These are phyloP conservation scores for Heterohyrax brucei DNA, from an alignment of 2,797 vertebrate species.

Conservation along the genomic window DNA sequence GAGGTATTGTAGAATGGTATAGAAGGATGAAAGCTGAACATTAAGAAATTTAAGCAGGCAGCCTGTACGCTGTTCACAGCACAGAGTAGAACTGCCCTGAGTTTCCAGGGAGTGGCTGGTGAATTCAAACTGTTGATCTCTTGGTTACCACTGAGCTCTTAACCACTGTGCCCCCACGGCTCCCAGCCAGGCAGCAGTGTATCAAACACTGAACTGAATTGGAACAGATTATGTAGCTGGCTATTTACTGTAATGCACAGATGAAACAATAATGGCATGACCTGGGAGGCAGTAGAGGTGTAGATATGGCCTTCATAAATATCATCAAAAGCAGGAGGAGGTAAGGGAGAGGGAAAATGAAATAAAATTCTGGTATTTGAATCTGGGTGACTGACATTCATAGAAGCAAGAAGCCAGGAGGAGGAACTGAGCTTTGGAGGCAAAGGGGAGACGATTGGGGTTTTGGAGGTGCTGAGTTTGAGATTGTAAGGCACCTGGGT, in stretches of 20 bases:
- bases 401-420: not conserved
- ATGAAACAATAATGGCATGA: not conserved
- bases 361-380: not conserved
- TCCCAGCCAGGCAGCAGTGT: too few relatives aligned
- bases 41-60: not conserved
- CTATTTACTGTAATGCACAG: not conserved
- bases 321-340: constrained; percentile 1
- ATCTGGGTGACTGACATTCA: not conserved
- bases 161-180: too few relatives aligned
- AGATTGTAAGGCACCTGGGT: not conserved
- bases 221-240: not conserved
- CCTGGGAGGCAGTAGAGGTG: not conserved
- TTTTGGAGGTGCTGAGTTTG: not conserved
- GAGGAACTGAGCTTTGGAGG: not conserved
- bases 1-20: not conserved
- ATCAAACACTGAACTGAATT: not conserved
- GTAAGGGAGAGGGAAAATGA: constrained; percentile 5
- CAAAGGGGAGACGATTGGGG: not conserved
- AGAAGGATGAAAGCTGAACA: not conserved
- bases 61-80: too few relatives aligned
- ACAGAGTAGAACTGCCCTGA: too few relatives aligned
- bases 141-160: too few relatives aligned
- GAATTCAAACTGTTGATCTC: too few relatives aligned
- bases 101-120: too few relatives aligned
- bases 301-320: not conserved